Evolutionary conservation across 2,888 invertebrate species (phyloP), one percentile per base, ranked within the genome.

Genomic region (Drosophila incognita): DNA sequence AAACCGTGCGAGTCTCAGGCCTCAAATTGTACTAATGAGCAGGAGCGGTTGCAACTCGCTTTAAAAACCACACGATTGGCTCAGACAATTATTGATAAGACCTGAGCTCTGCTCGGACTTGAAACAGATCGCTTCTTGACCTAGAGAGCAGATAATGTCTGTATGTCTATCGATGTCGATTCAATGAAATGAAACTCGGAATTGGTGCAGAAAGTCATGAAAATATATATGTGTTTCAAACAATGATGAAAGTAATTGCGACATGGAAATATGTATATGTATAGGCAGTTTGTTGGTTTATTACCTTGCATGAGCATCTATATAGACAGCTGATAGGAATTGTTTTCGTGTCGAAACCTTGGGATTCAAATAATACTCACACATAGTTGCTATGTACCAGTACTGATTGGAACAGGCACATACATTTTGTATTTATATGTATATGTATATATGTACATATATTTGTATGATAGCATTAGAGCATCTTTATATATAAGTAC

Each of bases 11-110:
- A 64, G 78, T 74, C 56, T 76, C 75, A 79, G 81, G 84, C 69
- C 83, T 79, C 65, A 82, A 85, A 86, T 79, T 85, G 79, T 59
- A 82, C 87, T 88, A 91, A 90, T 88, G 90, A 85, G 64, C 82
- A 53, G 65, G 58, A 61, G 33, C 70, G 76, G 27, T 59, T 63
- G 65, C 65, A 75, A 58, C 61, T 67, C 63, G 74, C 75, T 87
- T 86, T 82, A 73, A 82, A 76, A 81, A 77, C 78, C 69, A 66
- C 38, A 21, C 59, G 48, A 67, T 33, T 64, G 64, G 40, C 56
- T 60, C 76, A 70, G 79, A 79, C 79, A 38, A 61, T 54, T 38
- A 69, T 69, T 65, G 81, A 82, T 79, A 82, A 82, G 63, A 2
- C 15, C 40, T 18, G 48, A 52, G 31, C 58, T 79, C 27, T 11